Evolutionary conservation across 1,140 invertebrate species (phyloP), one percentile per base, ranked within the genome.

Genomic region (Panagrolaimus sp.): DNA sequence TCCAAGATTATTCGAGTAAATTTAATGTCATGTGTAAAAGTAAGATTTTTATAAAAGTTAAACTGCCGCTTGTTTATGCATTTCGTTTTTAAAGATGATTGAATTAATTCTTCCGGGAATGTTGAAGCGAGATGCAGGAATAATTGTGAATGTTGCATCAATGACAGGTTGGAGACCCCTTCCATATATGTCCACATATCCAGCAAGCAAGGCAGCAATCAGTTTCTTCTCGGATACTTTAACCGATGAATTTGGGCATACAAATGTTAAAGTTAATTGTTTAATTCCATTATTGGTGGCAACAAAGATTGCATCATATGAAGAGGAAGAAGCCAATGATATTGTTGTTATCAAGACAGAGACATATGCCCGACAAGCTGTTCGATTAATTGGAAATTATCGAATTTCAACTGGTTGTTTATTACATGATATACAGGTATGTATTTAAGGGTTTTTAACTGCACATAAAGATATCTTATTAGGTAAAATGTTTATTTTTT

Each of bases 101-200:
- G 87, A 88, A 43, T 85, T 96, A 0, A 88, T 94, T 0, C 84
- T 98, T 76, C 93, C 94, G 0, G 88, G 87, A 15, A 97, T 98
- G 95, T 88, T 91, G 52, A 87, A 91, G 74, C 87, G 90, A 62
- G 88, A 88, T 43, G 89, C 89, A 72, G 96, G 95, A 10, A 88
- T 95, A 0, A 87, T 98, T 38, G 90, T 98, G 55, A 98, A 97
- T 83, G 86, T 98, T 43, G 90, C 93, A 0, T 98, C 95, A 12
- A 88, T 89, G 0, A 88, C 91, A 0, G 73, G 82, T 10, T 82
- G 80, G 80, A 44, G 80, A 24, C 80, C 80, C 26, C 58, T 82
- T 12, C 80, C 80, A 8, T 82, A 82, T 65, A 72, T 82, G 70
- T 83, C 79, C 43, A 77, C 82, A 10, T 82, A 82, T 68, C 80